phyloP scores from a whole-genome alignment of 2,888 invertebrate species.

The Tortricodes alternella region DNA sequence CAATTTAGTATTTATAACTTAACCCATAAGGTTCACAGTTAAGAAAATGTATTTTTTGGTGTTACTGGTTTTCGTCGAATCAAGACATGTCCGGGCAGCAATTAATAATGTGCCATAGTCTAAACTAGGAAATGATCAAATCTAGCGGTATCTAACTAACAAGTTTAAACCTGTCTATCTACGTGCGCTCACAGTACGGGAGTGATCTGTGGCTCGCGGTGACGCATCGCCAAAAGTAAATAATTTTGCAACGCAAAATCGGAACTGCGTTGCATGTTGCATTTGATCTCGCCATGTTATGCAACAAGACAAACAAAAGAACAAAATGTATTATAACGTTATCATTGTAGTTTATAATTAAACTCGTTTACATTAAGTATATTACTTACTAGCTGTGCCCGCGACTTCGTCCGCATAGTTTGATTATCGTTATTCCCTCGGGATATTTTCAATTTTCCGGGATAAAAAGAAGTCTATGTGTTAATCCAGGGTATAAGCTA shows the following conservation, averaged over 20 bases:
- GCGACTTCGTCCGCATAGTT: no score
- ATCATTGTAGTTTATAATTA: no score
- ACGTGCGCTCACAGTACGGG: neutral
- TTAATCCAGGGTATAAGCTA: no score
- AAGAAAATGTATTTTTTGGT: neutral
- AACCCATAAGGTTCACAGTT: slow-evolving; percentile 2
- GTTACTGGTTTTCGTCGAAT: neutral
- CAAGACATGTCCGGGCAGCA: slow-evolving; percentile 4
- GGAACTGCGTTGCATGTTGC: neutral
- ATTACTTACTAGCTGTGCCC: no score
- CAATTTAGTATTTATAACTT: neutral
- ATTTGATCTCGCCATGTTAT: neutral
- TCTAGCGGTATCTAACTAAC: slow-evolving; percentile 1
- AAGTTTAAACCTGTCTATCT: slow-evolving; percentile 15
- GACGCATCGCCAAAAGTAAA: slow-evolving; percentile 14
- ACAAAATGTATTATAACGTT: no score
- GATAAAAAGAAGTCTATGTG: no score
- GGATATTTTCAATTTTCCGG: no score
- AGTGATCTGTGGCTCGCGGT: no score
- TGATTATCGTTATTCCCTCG: no score
- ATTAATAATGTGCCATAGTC: neutral
- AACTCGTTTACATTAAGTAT: no score
- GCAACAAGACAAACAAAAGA: no score
- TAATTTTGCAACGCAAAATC: slow-evolving; percentile 4
- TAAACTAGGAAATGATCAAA: slow-evolving; percentile 2